These are phyloP conservation scores for Ametastegia equiseti DNA, from an alignment of 2,888 invertebrate species.

Conservation along the genomic window DNA sequence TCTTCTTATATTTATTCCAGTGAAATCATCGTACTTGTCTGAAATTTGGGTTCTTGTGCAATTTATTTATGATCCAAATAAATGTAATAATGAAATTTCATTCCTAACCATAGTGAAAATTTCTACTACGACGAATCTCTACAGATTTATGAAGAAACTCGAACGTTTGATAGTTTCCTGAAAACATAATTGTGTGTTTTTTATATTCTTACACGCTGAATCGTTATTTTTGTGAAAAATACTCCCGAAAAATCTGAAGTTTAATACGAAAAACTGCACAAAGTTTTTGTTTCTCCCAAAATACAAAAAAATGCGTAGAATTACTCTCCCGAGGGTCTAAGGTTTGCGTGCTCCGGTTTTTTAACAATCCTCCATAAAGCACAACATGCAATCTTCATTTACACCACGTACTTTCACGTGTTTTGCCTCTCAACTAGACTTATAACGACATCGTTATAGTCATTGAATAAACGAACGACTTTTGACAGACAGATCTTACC, in stretches of 20 bases:
- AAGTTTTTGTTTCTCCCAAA: not conserved
- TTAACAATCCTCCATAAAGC: not conserved
- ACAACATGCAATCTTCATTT: not conserved
- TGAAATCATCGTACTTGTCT: too few species aligned
- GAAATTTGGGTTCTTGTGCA: too few species aligned
- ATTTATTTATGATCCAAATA: too few species aligned
- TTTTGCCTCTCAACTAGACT: not conserved
- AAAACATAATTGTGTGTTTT: too few species aligned
- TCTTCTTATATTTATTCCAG: not conserved
- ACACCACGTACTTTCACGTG: not conserved
- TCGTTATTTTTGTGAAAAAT: too few species aligned
- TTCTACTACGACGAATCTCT: too few species aligned
- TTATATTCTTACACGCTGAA: too few species aligned
- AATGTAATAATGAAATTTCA: too few species aligned
- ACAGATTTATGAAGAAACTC: too few species aligned
- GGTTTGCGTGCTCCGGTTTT: not conserved
- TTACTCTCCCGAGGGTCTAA: not conserved
- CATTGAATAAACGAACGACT: not conserved
- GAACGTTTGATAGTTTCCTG: too few species aligned
- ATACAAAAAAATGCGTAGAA: not conserved
- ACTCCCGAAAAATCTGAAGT: too few species aligned
- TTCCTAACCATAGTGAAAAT: too few species aligned
- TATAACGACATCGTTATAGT: not conserved
- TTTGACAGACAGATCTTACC: not conserved
- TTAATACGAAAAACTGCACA: not conserved